A percentile compares a stretch with the other conserved stretches of the same genome.
Conservation (phyloP, 2,888 invertebrate species). For the Pharmacophagus antenor region DNA sequence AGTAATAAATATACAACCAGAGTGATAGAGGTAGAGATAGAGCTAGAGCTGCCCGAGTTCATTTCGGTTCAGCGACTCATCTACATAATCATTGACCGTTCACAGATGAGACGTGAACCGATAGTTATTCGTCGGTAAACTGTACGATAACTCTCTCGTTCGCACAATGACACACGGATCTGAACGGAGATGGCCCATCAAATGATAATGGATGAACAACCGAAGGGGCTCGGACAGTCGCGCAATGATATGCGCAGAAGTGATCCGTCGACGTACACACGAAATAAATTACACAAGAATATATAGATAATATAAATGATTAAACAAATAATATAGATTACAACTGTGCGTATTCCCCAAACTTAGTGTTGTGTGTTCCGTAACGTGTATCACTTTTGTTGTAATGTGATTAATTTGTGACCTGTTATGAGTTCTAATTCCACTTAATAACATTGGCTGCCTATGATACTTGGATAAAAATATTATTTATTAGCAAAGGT, state of each 20-base stretch:
- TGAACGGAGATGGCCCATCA: constrained; percentile 77
- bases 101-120: constrained; percentile 29
- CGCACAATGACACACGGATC: constrained; percentile 56
- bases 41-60: constrained; percentile 32
- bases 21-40: no score
- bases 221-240: constrained; percentile 71
- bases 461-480: no score
- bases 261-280: constrained; percentile 36
- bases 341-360: no score
- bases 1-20: no score
- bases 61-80: constrained; percentile 35
- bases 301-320: background rate
- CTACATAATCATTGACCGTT: constrained; percentile 31
- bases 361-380: background rate
- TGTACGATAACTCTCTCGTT: constrained; percentile 38
- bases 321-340: no score
- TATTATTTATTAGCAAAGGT: no score
- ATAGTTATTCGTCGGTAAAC: constrained; percentile 23
- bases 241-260: constrained; percentile 61
- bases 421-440: background rate
- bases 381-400: background rate
- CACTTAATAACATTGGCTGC: no score
- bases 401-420: constrained; percentile 2
- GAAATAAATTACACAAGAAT: constrained; percentile 12
- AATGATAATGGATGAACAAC: constrained; percentile 68